These are phyloP conservation scores for Poeciliopsis turneri DNA, from an alignment of 2,797 vertebrate genomes.

Conservation along the genomic window DNA sequence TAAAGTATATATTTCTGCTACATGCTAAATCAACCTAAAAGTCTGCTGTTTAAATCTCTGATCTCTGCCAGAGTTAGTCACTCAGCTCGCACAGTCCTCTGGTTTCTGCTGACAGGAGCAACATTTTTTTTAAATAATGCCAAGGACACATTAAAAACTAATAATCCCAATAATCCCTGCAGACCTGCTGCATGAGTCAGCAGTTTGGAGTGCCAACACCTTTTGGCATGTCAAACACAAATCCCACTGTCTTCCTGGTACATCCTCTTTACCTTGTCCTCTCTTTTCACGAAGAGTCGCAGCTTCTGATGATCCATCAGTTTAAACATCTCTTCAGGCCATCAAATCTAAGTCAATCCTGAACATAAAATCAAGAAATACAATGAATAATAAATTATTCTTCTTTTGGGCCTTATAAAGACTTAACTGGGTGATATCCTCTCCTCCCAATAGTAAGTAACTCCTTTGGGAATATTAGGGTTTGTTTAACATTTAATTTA, in stretches of 20 bases:
- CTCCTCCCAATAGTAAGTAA: not conserved
- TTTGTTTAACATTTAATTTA: not conserved
- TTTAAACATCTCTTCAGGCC: constrained; percentile 12
- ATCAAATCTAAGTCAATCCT: constrained; percentile 16
- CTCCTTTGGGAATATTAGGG: not conserved
- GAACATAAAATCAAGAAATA: not conserved
- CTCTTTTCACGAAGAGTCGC: constrained; percentile 15
- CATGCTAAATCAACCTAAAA: not conserved
- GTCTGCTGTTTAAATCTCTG: constrained; percentile 3
- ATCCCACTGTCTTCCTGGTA: constrained; percentile 57
- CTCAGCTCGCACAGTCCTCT: constrained; percentile 22
- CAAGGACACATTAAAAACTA: constrained; percentile 56
- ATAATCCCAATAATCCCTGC: constrained; percentile 52
- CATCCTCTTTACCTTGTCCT: constrained; percentile 18
- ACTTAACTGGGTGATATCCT: not conserved
- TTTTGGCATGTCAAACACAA: constrained; percentile 47
- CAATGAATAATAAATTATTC: not conserved
- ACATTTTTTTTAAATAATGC: constrained; percentile 27
- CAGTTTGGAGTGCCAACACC: constrained; percentile 36
- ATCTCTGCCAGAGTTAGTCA: constrained; percentile 12
- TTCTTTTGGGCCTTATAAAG: constrained; percentile 8
- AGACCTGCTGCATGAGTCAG: constrained; percentile 59
- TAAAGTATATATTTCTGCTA: not conserved
- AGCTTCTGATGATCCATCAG: constrained; percentile 30
- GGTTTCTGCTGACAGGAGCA: constrained; percentile 17